Evolutionary conservation across 1,140 invertebrate species (phyloP), one percentile per base, ranked within the genome.

Genomic region (Panagrolaimus sp.): DNA sequence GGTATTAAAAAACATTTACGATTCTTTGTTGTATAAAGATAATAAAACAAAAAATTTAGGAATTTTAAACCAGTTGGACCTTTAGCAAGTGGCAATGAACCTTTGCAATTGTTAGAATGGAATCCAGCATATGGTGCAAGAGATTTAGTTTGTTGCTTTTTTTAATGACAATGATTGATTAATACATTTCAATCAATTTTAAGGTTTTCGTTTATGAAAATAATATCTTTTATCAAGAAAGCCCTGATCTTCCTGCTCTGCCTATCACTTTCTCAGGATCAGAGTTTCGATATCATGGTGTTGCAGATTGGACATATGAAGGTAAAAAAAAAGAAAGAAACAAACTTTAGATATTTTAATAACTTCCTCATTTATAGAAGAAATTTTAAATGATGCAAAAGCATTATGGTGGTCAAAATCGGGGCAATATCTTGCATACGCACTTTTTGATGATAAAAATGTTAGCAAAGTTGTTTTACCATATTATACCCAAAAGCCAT

Each of bases 391-490:
- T 21, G 45, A 47, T 26, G 67, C 71, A 15, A 73, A 71, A 38
- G 46, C 69, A n/a, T 4, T 73, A 38, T 73, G 72, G 72, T 73
- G 71, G 71, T 73, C 71, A 9, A 44, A 63, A 32, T 73, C 71
- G 1, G 71, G 71, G 1, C 43, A 58, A 26, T 73, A 73, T 72
- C 21, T 73, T 48, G 71, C 71, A 12, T 73, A 67, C 43, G 71
- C 71, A 12, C 21, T 63, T 17, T 73, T 69, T 17, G 71, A 73
- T 55, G 63, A 63, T 46, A 55, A 24, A 58, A 67, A 74, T 43
- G 72, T 74, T n/a, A 58, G 62, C 15, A 68, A 73, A 45, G 44
- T 45, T 24, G n/a, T 24, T 1, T 15, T 73, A 12, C 58, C 71
- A 21, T 55, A 65, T 46, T 69, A 73, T 32, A 69, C 48, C 14